phyloP scores from a whole-genome alignment of 2,797 vertebrate genomes.

The Gymnoscopelus braueri region DNA sequence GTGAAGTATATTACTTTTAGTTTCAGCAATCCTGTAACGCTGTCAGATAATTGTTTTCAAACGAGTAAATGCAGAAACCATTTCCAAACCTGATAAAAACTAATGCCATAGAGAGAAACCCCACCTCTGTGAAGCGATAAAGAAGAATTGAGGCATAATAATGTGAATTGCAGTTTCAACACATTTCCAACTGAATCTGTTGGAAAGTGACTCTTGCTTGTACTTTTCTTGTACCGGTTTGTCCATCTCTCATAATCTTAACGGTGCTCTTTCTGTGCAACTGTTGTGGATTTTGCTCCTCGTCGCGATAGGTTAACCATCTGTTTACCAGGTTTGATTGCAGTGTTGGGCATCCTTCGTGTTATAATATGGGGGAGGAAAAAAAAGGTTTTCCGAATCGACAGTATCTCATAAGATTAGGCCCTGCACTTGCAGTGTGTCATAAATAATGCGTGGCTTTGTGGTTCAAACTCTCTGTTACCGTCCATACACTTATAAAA shows the following conservation, averaged over 20 bases:
- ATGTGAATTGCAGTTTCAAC: neutral
- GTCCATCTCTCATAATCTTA: conserved; percentile 17
- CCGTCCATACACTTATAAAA: conserved; percentile 22
- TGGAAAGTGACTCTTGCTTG: conserved; percentile 25
- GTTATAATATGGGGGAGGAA: conserved; percentile 43
- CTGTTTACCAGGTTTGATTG: conserved; percentile 61
- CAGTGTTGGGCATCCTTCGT: conserved; percentile 51
- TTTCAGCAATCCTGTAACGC: conserved; percentile 45
- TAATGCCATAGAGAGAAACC: conserved; percentile 41
- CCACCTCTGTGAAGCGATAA: neutral
- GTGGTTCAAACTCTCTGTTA: conserved; percentile 46
- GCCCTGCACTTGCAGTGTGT: conserved; percentile 52
- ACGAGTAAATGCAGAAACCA: conserved; percentile 17
- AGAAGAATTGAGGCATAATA: neutral
- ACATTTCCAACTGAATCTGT: neutral
- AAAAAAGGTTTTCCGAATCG: conserved; percentile 41
- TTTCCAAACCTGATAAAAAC: conserved; percentile 7
- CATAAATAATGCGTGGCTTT: conserved; percentile 70
- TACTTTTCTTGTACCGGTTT: neutral
- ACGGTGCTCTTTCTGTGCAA: conserved; percentile 39
- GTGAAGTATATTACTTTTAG: neutral
- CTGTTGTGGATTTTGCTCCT: conserved; percentile 41
- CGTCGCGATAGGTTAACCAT: conserved; percentile 51
- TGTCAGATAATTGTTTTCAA: conserved; percentile 28
- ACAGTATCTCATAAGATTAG: conserved; percentile 48